phyloP scores from a whole-genome alignment of 1,140 invertebrate species.

The Aphaenogaster floridana region DNA sequence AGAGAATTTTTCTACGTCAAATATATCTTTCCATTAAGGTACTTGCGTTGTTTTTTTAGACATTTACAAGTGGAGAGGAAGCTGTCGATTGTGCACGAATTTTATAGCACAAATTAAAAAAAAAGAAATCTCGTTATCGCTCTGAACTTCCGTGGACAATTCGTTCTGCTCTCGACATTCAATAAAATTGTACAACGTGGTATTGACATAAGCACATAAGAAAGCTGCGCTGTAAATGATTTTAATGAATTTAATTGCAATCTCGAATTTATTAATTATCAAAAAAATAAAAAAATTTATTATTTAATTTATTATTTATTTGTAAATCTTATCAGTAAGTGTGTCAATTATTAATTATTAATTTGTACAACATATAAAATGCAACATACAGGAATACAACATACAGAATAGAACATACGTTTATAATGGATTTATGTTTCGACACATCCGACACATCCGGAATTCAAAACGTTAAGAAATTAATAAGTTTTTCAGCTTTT shows the following conservation, averaged over 20 bases:
- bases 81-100: constrained; percentile 27
- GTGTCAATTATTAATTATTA: background rate
- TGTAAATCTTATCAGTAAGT: background rate
- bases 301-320: constrained; percentile 20
- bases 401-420: background rate
- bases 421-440: background rate
- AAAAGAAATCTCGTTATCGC: background rate
- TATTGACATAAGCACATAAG: background rate
- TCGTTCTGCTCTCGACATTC: background rate
- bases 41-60: background rate
- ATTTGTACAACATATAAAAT: background rate
- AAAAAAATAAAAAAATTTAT: background rate
- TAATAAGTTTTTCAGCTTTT: background rate
- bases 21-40: constrained; percentile 5
- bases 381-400: too few relatives aligned
- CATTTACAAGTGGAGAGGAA: constrained; percentile 20
- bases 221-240: background rate
- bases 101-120: constrained; percentile 17
- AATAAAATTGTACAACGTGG: background rate
- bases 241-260: background rate
- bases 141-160: constrained; percentile 17
- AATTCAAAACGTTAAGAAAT: background rate
- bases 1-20: constrained; percentile 5
- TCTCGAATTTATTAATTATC: background rate
- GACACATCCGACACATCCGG: background rate